Evolutionary conservation across 1,140 invertebrate genomes (phyloP), one percentile per base, ranked within the genome.

Genomic region (Sarcophaga peregrina): DNA sequence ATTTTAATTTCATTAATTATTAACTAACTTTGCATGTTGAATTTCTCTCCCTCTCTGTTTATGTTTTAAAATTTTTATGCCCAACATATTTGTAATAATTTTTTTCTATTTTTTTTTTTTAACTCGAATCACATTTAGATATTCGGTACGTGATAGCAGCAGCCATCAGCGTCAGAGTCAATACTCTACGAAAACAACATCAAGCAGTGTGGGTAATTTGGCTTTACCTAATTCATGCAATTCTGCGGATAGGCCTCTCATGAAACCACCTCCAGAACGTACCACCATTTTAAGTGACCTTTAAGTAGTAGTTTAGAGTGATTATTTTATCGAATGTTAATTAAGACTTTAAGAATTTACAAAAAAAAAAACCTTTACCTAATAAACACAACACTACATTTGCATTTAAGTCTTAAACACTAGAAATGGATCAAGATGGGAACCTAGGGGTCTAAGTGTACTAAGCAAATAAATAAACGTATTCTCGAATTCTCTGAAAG

Each of bases 181-280:
- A 81, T 89, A 89, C 82, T 89, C 88, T 78, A 89, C 88, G 8
- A 89, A 89, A 83, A 89, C 88, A 45, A 89, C 87, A 15, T 87
- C 88, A 20, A 89, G 88, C 85, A 89, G 88, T 80, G 86, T 89
- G 58, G 88, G 86, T 47, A 89, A 88, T 83, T 83, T 89, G n/a
- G 86, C 88, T 58, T 74, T 89, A 81, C 87, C 88, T 45, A 88
- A 87, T 83, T 86, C 87, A 81, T 82, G 2, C 17, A 50, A 25
- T 54, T 47, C 86, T 8, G 84, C 68, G 46, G 88, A 89, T 50
- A 89, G 87, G 80, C 88, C 88, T 0, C 83, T 89, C 45, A 85
- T 89, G 54, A 13, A 81, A 48, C 25, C 25, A 4, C 86, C 85
- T 17, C 83, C 80, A 2, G 87, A 85, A 81, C 86, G 85, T 62